Conservation (phyloP, 2,113 vertebrate species). For the Cyprinodon variegatus region DNA sequence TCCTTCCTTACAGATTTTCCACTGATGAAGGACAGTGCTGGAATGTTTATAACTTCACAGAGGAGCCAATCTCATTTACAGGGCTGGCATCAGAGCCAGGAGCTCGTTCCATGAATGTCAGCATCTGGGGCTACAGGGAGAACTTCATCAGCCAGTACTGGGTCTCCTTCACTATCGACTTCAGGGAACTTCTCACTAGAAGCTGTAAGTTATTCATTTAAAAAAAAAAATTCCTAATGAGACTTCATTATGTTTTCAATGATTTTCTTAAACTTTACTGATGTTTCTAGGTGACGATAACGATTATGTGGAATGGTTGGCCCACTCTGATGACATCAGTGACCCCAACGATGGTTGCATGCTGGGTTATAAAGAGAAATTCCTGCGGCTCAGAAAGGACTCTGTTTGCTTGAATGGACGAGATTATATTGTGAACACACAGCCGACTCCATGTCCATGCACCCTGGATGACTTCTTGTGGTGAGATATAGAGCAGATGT, state of each 20-base stretch:
- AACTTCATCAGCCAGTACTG: conserved; percentile 80
- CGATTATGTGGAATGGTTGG: conserved; percentile 93
- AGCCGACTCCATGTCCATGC: conserved; percentile 85
- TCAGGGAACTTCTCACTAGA: conserved; percentile 87
- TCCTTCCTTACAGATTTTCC: conserved; percentile 84
- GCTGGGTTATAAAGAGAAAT: conserved; percentile 91
- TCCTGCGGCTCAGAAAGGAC: conserved; percentile 88
- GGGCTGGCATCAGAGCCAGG: conserved; percentile 92
- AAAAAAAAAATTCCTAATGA: not conserved
- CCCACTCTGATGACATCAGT: conserved; percentile 89
- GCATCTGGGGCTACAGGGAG: conserved; percentile 90
- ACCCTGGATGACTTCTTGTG: conserved; percentile 93
- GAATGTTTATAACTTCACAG: conserved; percentile 83
- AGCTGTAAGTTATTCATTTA: conserved; percentile 81
- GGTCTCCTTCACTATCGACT: conserved; percentile 94
- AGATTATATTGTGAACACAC: conserved; percentile 82
- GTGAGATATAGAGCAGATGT: conserved; percentile 70
- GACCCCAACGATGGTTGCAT: conserved; percentile 91
- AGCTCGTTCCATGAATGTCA: conserved; percentile 92
- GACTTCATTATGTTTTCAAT: not conserved
- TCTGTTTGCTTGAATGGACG: conserved; percentile 91
- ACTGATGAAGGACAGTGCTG: conserved; percentile 97
- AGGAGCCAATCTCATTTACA: conserved; percentile 87
- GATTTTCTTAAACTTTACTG: not conserved
- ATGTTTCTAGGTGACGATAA: conserved; percentile 77